Percentiles rank a stretch among this genome's conserved stretches.
These are phyloP conservation scores for Zoanthus solanderi DNA, from an alignment of 92 coral and sea anemone species.

Conservation along the genomic window DNA sequence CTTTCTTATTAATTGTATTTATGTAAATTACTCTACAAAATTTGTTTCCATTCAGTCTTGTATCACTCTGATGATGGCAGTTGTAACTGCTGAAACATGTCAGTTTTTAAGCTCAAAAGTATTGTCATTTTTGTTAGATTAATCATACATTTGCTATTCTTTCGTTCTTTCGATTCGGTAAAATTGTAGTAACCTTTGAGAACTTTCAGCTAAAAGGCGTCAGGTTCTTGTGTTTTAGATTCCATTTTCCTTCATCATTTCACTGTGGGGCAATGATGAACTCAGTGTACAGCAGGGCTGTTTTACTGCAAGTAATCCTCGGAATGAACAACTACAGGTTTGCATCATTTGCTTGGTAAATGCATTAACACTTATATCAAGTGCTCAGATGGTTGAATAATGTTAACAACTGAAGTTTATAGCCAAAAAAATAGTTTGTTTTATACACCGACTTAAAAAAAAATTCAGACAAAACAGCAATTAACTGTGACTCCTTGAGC, in stretches of 20 bases:
- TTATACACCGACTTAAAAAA: too few relatives aligned
- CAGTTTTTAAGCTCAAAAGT: too few relatives aligned
- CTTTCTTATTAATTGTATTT: neutral
- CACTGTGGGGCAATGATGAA: constrained; percentile 22
- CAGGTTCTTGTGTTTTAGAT: neutral
- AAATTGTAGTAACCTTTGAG: neutral
- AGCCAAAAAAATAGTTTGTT: too few relatives aligned
- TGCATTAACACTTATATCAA: neutral
- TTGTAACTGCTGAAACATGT: too few relatives aligned
- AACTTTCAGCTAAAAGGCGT: neutral
- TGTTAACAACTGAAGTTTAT: too few relatives aligned
- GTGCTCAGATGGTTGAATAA: too few relatives aligned
- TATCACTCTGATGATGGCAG: too few relatives aligned
- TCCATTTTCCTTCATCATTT: constrained; percentile 41
- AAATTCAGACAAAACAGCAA: too few relatives aligned
- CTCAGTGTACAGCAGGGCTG: constrained; percentile 10
- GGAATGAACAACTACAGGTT: constrained; percentile 42
- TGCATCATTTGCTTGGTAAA: neutral
- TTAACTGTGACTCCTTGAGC: too few relatives aligned
- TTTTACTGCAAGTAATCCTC: constrained; percentile 43
- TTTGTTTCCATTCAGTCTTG: too few relatives aligned
- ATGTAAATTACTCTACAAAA: neutral
- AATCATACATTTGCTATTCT: neutral
- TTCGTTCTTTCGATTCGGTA: neutral
- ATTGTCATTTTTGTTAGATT: too few relatives aligned